A percentile compares a stretch with the other conserved stretches of the same genome.
Evolutionary conservation across 2,888 invertebrate species (phyloP).

Genomic region (Hedychridium roseum): DNA sequence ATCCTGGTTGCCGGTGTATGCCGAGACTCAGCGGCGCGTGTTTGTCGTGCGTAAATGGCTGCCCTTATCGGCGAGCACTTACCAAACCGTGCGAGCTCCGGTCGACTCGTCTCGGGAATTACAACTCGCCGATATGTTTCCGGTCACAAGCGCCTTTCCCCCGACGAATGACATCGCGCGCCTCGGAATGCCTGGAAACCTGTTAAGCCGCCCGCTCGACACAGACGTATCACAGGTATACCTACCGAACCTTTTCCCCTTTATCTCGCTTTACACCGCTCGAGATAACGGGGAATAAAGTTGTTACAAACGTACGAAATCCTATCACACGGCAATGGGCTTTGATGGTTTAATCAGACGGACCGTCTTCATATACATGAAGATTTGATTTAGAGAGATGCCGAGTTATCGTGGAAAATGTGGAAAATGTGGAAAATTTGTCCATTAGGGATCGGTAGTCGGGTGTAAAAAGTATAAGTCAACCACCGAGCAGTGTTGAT

Average conservation of each 20-base stretch:
- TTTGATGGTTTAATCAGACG: no score
- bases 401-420: no score
- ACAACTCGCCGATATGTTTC: constrained; percentile 23
- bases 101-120: constrained; percentile 37
- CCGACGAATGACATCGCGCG: constrained; percentile 17
- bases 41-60: constrained; percentile 13
- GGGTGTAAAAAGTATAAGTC: no score
- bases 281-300: constrained; percentile 26
- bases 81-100: constrained; percentile 41
- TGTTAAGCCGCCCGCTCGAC: constrained; percentile 1
- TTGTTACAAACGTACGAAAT: no score
- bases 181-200: constrained; percentile 32
- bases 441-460: no score
- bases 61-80: constrained; percentile 41
- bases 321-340: no score
- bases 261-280: constrained; percentile 38
- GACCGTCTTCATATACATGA: no score
- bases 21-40: constrained; percentile 27
- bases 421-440: no score
- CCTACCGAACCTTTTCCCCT: constrained; percentile 33
- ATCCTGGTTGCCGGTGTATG: constrained; percentile 27
- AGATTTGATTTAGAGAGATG: no score
- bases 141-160: constrained; percentile 37
- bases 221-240: constrained; percentile 22
- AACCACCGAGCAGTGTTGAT: no score